A percentile compares a stretch with the other conserved stretches of the same genome.
These are phyloP conservation scores for Mythimna loreyi DNA, from an alignment of 2,888 invertebrate species.

Conservation along the genomic window DNA sequence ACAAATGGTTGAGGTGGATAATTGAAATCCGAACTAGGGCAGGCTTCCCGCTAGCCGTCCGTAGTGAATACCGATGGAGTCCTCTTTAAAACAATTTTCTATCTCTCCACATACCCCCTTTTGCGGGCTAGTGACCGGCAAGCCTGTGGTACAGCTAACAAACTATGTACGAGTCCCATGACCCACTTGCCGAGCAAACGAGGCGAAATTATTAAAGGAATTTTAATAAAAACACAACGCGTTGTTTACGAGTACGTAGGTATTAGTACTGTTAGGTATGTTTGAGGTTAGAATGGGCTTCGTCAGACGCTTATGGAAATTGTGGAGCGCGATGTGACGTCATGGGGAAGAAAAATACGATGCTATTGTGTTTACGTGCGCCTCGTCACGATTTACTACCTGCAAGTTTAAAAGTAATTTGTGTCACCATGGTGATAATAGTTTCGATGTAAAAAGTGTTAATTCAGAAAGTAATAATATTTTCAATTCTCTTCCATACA, in stretches of 20 bases:
- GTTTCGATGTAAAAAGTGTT: no score
- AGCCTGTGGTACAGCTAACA: constrained; percentile 57
- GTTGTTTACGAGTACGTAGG: constrained; percentile 62
- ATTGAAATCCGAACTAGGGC: constrained; percentile 79
- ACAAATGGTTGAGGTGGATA: constrained; percentile 72
- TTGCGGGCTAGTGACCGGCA: constrained; percentile 67
- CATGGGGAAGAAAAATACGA: constrained; percentile 56
- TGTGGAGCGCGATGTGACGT: constrained; percentile 54
- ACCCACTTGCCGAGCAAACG: constrained; percentile 64
- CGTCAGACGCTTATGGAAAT: constrained; percentile 65
- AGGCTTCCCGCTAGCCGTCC: constrained; percentile 62
- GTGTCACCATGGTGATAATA: no score
- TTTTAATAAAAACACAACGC: constrained; percentile 72
- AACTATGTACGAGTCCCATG: constrained; percentile 74
- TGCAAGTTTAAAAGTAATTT: constrained; percentile 32
- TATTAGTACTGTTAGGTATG: constrained; percentile 32
- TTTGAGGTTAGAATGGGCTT: constrained; percentile 55
- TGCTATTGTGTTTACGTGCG: constrained; percentile 36
- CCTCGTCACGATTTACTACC: background rate
- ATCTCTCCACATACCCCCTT: constrained; percentile 68
- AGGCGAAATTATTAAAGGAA: constrained; percentile 70
- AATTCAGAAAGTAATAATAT: no score
- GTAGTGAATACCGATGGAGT: constrained; percentile 76
- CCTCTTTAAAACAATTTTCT: constrained; percentile 79
- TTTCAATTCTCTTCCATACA: background rate